Percentiles rank a stretch among this genome's conserved stretches.
phyloP scores from a whole-genome alignment of 2,797 vertebrate species.

The Decapterus maruadsi region DNA sequence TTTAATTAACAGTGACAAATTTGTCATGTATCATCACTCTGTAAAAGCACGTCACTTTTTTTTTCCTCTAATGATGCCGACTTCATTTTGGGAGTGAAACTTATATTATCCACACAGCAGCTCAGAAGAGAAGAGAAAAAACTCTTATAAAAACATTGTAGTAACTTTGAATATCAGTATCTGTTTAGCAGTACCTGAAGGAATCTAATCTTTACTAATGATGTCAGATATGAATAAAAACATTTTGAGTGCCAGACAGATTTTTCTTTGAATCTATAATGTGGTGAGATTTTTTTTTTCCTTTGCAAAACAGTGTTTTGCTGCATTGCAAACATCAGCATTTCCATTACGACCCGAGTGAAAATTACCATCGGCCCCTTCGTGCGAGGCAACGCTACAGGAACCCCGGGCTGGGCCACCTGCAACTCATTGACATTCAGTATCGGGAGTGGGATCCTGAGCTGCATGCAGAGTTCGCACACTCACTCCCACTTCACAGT shows the following conservation, averaged over 20 bases:
- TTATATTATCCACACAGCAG: constrained; percentile 29
- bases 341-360: constrained; percentile 59
- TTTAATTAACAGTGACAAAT: constrained; percentile 39
- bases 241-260: constrained; percentile 20
- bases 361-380: constrained; percentile 58
- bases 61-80: constrained; percentile 17
- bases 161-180: constrained; percentile 15
- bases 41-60: constrained; percentile 32
- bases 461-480: constrained; percentile 56
- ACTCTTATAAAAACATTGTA: constrained; percentile 10
- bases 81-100: constrained; percentile 23
- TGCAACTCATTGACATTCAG: constrained; percentile 74
- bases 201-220: constrained; percentile 13
- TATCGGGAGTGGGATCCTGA: constrained; percentile 57
- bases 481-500: constrained; percentile 35
- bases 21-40: constrained; percentile 31
- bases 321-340: constrained; percentile 54
- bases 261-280: constrained; percentile 32
- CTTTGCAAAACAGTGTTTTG: constrained; percentile 46
- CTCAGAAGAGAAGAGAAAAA: constrained; percentile 42
- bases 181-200: constrained; percentile 11
- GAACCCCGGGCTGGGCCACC: constrained; percentile 44
- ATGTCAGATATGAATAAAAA: constrained; percentile 35
- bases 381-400: constrained; percentile 38
- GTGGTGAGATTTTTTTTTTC: not conserved